Evolutionary conservation across 1,140 invertebrate species (phyloP).

Genomic region (Luehdorfia chinensis): DNA sequence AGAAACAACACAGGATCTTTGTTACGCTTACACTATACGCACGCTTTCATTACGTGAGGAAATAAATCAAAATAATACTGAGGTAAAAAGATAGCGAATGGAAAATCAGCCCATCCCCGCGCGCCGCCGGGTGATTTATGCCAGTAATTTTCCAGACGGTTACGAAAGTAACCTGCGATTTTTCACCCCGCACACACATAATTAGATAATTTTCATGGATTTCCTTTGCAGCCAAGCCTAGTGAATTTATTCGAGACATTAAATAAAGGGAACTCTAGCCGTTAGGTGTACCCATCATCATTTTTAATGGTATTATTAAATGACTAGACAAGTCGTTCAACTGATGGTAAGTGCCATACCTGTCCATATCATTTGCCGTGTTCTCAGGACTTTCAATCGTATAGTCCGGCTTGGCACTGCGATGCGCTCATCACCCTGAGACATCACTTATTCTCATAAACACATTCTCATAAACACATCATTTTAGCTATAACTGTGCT

Average conservation of each 20-base stretch:
- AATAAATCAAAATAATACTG: constrained; percentile 74
- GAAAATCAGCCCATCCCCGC: constrained; percentile 60
- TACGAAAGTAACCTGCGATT: constrained; percentile 70
- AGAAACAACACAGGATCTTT: constrained; percentile 47
- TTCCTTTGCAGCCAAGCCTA: constrained; percentile 23
- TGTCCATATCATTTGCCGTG: too few relatives aligned
- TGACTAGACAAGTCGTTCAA: background rate
- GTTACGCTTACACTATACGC: constrained; percentile 55
- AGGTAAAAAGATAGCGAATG: constrained; percentile 68
- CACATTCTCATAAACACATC: too few relatives aligned
- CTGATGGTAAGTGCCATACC: too few relatives aligned
- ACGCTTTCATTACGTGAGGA: constrained; percentile 61
- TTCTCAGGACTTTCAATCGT: too few relatives aligned
- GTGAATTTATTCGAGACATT: constrained; percentile 14
- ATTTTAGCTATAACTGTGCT: too few relatives aligned
- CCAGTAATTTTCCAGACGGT: constrained; percentile 69
- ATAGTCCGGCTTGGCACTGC: too few relatives aligned
- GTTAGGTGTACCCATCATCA: too few relatives aligned
- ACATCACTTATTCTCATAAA: too few relatives aligned
- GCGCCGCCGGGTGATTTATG: constrained; percentile 60
- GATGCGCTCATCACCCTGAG: too few relatives aligned
- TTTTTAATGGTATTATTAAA: background rate
- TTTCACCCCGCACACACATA: constrained; percentile 68
- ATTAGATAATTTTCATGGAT: constrained; percentile 69
- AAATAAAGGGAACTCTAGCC: background rate